phyloP scores from a whole-genome alignment of 2,113 vertebrate species.

The Hemichromis elongatus region DNA sequence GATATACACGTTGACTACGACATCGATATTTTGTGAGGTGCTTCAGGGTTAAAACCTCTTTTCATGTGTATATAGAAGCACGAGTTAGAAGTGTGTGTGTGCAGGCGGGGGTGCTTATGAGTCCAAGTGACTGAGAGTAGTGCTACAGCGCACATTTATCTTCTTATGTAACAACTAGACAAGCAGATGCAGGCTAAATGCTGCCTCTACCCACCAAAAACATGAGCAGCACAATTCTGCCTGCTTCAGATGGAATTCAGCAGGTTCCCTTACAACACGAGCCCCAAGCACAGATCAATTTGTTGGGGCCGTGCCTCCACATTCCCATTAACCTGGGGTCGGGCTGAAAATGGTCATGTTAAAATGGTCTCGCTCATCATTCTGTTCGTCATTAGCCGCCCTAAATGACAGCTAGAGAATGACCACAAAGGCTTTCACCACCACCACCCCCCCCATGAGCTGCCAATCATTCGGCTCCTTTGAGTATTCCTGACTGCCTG shows the following conservation, averaged over 20 bases:
- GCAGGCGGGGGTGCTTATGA: neutral
- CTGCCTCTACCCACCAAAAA: slow-evolving; percentile 2
- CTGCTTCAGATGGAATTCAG: neutral
- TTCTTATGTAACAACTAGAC: slow-evolving; percentile 67
- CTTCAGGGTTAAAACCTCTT: slow-evolving; percentile 6
- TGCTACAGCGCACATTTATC: slow-evolving; percentile 53
- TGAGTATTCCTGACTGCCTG: neutral
- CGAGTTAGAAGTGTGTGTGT: neutral
- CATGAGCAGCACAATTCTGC: neutral
- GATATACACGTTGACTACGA: neutral
- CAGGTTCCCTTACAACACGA: neutral
- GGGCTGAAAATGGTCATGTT: neutral
- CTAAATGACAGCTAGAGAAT: neutral
- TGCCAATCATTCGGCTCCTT: neutral
- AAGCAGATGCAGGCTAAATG: slow-evolving; percentile 40
- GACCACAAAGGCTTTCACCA: neutral
- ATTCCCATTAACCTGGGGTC: slow-evolving; percentile 10
- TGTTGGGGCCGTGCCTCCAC: neutral
- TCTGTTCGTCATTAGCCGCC: neutral
- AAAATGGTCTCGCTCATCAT: neutral
- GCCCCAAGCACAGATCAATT: neutral
- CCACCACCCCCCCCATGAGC: neutral
- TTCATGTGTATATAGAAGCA: neutral
- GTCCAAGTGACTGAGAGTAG: slow-evolving; percentile 5
- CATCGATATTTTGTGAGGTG: neutral